phyloP scores from a whole-genome alignment of 2,797 vertebrate species.

The Scarus forsteni region DNA sequence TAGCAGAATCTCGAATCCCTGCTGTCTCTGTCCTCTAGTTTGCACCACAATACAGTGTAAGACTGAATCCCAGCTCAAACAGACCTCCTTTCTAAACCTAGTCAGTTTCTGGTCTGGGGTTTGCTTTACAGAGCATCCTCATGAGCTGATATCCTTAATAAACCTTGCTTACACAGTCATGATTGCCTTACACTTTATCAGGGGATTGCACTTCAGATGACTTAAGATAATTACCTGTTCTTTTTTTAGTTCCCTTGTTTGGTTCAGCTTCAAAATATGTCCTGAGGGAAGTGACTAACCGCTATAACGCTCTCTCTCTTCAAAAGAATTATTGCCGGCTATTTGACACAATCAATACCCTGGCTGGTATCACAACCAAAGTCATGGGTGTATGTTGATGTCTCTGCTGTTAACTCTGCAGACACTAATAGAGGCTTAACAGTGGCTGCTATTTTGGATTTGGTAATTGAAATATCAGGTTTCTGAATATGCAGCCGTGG shows the following conservation, averaged over 20 bases:
- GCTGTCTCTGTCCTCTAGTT: not conserved
- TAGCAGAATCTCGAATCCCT: no score
- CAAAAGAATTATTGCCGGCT: constrained; percentile 3
- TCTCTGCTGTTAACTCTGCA: constrained; percentile 19
- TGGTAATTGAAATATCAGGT: constrained; percentile 53
- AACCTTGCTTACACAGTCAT: constrained; percentile 15
- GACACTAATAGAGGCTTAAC: constrained; percentile 22
- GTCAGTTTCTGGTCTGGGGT: not conserved
- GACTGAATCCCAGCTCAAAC: not conserved
- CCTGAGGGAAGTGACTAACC: not conserved
- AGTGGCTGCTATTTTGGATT: constrained; percentile 47
- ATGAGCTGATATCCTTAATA: constrained; percentile 28
- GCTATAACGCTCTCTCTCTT: not conserved
- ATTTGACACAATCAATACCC: constrained; percentile 31
- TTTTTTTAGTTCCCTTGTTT: constrained; percentile 7
- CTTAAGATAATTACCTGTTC: constrained; percentile 34
- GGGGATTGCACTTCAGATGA: constrained; percentile 28
- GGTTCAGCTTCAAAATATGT: not conserved
- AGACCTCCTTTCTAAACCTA: not conserved
- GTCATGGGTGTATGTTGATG: constrained; percentile 11
- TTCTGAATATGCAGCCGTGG: constrained; percentile 38
- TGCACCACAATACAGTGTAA: not conserved
- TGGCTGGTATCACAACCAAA: constrained; percentile 8
- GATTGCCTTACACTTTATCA: constrained; percentile 37
- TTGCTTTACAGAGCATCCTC: constrained; percentile 33